Percentiles rank a stretch among this genome's conserved stretches.
These are phyloP conservation scores for Pogonus chalceus DNA, from an alignment of 1,140 invertebrate genomes.

Conservation along the genomic window DNA sequence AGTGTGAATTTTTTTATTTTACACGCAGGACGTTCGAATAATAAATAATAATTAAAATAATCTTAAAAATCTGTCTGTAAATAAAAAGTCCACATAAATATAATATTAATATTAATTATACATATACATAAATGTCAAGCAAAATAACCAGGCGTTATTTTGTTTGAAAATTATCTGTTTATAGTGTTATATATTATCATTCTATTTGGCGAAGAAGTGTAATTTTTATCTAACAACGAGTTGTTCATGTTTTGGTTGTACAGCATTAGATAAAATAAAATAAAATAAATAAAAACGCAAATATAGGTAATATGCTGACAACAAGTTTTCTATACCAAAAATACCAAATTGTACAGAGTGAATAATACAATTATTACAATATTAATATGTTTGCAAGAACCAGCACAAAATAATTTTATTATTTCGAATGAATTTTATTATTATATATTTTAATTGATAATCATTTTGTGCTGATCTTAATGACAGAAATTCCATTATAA, in stretches of 20 bases:
- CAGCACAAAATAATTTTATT: constrained; percentile 1
- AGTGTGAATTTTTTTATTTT: not conserved
- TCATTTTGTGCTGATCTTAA: constrained; percentile 1
- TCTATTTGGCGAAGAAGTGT: not conserved
- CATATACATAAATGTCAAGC: constrained; percentile 1
- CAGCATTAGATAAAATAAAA: no score
- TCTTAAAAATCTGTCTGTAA: not conserved
- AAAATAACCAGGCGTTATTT: constrained; percentile 17
- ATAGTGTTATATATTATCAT: constrained; percentile 7
- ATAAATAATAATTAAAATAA: not conserved
- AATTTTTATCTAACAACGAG: constrained; percentile 1
- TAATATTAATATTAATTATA: not conserved
- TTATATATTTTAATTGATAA: not conserved
- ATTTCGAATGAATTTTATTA: not conserved
- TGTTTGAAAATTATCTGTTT: constrained; percentile 15
- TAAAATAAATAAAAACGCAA: no score
- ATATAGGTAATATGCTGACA: not conserved
- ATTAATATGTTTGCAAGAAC: not conserved
- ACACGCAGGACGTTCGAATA: constrained; percentile 3
- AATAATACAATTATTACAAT: no score
- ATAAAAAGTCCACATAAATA: constrained; percentile 6
- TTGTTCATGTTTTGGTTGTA: not conserved
- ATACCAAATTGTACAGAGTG: constrained; percentile 1
- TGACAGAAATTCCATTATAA: not conserved
- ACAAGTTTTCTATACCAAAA: not conserved